Evolutionary conservation across 2,113 vertebrate genomes (phyloP).

Genomic region (Thunnus thynnus): DNA sequence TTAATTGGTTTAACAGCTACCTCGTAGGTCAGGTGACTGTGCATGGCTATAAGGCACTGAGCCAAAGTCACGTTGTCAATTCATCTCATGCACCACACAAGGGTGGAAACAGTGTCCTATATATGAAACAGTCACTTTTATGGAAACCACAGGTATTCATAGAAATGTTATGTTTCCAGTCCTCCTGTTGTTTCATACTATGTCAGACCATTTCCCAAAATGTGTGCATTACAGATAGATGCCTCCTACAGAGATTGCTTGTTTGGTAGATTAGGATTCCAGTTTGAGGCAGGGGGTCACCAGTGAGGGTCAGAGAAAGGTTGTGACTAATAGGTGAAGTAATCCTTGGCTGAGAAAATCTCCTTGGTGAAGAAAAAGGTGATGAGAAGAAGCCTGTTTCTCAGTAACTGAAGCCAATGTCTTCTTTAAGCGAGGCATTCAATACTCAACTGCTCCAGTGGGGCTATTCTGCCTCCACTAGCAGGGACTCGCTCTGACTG

Average conservation of each 20-base stretch:
- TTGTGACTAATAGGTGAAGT: slow-evolving; percentile 15
- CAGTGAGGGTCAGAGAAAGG: neutral
- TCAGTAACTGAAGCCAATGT: neutral
- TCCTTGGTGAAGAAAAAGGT: slow-evolving; percentile 17
- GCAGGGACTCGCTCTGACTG: neutral
- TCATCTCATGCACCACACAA: neutral
- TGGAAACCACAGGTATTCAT: neutral
- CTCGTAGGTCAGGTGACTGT: slow-evolving; percentile 24
- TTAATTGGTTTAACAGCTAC: slow-evolving; percentile 39
- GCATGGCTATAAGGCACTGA: slow-evolving; percentile 16
- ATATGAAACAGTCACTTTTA: neutral
- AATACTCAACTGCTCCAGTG: neutral
- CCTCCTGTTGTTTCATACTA: no score
- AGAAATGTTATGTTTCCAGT: neutral
- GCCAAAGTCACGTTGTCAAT: slow-evolving; percentile 43
- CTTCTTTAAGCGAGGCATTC: neutral
- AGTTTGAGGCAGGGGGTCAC: neutral
- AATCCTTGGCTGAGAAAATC: slow-evolving; percentile 45
- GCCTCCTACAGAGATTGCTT: neutral
- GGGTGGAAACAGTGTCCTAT: neutral
- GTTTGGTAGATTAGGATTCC: neutral
- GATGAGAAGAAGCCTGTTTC: neutral
- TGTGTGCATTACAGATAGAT: neutral
- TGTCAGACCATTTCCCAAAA: neutral
- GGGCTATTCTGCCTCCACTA: neutral